Base-by-base conservation (phyloP, 2,888 invertebrate species). In the Tipula unca region DNA sequence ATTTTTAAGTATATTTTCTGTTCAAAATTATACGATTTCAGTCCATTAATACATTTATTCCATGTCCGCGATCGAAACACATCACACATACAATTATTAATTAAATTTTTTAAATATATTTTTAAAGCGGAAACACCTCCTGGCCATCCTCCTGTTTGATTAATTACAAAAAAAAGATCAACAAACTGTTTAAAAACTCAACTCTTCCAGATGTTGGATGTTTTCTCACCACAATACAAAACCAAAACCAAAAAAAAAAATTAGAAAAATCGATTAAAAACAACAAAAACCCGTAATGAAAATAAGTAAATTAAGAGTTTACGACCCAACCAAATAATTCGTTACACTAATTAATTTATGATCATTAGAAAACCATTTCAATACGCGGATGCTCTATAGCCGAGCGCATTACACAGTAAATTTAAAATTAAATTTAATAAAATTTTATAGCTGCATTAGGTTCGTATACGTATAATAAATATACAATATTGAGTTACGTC, bases 341-440 rank as follows among this genome's bases (percentile, higher is more conserved):
- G 69, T 69, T 69, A 69, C 69, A 69, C 69, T 69, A 25, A 69
- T 69, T 69, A 69, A 69, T 69, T 69, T 69, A 69, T 25, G 69
- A 69, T 69, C 69, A 69, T 69, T 69, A 69, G 69, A 69, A 69
- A 69, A 69, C 69, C 69, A 25, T 69, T 69, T 69, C 69, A 69
- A 3, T 69, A 69, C 5, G 8, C 17, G 48, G 3, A 6, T 4
- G 35, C 10, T 48, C n/a, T 48, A 14, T n/a, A 10, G 39, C 48
- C 39, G 10, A 39, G 39, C n/a, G n/a, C 2, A 48, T 48, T 48
- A 48, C n/a, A 48, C 48, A 25, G 69, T 69, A 69, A 69, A 69
- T 69, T 69, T 69, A 48, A 69, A 69, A 25, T 69, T 69, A 25
- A 69, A 25, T 69, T 69, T 69, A 69, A 69, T 69, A 69, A 69